Conservation (phyloP, 2,888 invertebrate species). For the Caradrina clavipalpis region DNA sequence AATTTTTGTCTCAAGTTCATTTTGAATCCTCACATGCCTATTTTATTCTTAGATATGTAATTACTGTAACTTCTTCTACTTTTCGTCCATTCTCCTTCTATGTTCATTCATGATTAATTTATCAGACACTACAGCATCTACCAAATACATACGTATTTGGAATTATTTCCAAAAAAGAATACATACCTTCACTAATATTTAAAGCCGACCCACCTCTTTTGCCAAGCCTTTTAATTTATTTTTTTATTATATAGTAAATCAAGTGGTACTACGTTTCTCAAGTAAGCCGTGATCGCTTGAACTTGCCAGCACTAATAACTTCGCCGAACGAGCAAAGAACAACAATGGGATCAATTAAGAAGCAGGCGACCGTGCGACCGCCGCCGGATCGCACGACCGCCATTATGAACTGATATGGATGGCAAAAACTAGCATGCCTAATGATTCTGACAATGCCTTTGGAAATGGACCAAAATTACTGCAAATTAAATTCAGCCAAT, state of each 20-base stretch:
- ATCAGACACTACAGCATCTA: constrained; percentile 14
- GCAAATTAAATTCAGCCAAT: constrained; percentile 24
- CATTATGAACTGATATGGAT: constrained; percentile 46
- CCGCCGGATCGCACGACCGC: constrained; percentile 43
- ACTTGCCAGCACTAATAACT: constrained; percentile 62
- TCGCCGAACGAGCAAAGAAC: constrained; percentile 49
- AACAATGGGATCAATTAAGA: constrained; percentile 69
- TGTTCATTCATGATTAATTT: neutral
- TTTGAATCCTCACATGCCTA: neutral
- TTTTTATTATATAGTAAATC: too few species aligned
- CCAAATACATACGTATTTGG: too few species aligned
- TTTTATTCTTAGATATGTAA: constrained; percentile 4
- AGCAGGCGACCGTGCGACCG: constrained; percentile 65
- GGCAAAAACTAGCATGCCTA: constrained; percentile 50
- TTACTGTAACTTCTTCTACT: neutral
- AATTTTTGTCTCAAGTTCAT: constrained; percentile 6
- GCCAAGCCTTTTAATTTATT: neutral
- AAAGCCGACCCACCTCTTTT: neutral
- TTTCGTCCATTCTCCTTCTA: neutral
- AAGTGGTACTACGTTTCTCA: constrained; percentile 30
- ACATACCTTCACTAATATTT: too few species aligned
- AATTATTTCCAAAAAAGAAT: too few species aligned
- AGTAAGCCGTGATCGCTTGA: constrained; percentile 55
- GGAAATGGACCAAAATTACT: constrained; percentile 23
- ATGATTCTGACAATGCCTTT: constrained; percentile 34